Evolutionary conservation across 2,797 vertebrate species (phyloP).

Genomic region (Ibycter americanus): DNA sequence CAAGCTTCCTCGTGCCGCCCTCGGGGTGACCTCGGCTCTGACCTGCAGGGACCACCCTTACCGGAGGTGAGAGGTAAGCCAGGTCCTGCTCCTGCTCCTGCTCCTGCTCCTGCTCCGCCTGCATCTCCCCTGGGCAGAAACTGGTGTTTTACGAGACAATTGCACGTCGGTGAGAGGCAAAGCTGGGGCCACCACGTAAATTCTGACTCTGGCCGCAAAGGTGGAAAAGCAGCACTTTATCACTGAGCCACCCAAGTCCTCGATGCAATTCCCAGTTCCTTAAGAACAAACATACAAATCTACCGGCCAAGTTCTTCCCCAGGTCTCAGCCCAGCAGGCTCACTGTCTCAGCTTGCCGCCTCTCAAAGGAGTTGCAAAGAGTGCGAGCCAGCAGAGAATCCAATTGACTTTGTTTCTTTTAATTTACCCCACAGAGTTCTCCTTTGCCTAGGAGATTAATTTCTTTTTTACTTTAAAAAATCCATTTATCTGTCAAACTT

Average conservation of each 20-base stretch:
- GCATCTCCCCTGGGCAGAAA: not conserved
- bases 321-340: not conserved
- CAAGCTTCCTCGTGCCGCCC: not conserved
- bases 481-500: slow-evolving; percentile 29
- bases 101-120: not conserved
- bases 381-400: not conserved
- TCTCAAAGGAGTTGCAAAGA: not conserved
- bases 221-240: slow-evolving; percentile 9
- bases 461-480: slow-evolving; percentile 8
- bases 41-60: slow-evolving; percentile 51
- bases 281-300: not conserved
- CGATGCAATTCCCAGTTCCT: not conserved
- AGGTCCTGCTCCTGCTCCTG: not conserved
- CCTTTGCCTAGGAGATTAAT: not conserved
- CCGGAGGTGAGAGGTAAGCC: not conserved
- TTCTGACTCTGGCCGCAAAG: not conserved
- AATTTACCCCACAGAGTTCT: not conserved
- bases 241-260: not conserved
- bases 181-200: not conserved
- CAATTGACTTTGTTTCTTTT: not conserved
- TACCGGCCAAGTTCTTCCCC: not conserved
- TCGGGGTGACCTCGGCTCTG: slow-evolving; percentile 39
- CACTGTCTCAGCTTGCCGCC: not conserved
- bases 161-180: not conserved
- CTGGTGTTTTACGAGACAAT: slow-evolving; percentile 7